phyloP scores from a whole-genome alignment of 1,140 invertebrate genomes.

The Nephila pilipes region DNA sequence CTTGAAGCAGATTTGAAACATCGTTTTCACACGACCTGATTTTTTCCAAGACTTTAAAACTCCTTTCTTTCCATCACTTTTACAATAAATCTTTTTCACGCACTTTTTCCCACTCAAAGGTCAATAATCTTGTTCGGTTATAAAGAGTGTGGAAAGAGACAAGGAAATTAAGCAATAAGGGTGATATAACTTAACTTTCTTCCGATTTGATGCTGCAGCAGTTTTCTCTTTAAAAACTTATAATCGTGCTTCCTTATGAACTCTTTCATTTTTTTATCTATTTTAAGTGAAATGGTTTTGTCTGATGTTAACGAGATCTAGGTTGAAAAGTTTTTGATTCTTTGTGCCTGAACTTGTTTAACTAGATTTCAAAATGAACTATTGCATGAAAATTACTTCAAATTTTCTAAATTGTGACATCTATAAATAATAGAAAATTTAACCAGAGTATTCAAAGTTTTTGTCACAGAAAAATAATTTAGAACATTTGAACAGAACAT shows the following conservation, averaged over 20 bases:
- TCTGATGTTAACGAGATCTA: neutral
- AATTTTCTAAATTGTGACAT: too few relatives aligned
- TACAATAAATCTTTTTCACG: neutral
- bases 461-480: too few relatives aligned
- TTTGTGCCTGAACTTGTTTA: neutral
- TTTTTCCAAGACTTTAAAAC: neutral
- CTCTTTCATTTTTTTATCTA: neutral
- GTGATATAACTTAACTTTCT: neutral
- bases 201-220: neutral
- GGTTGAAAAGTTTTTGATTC: neutral
- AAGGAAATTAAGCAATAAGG: slow-evolving; percentile 6
- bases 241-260: neutral
- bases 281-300: neutral
- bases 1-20: slow-evolving; percentile 9
- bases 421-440: too few relatives aligned
- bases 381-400: neutral
- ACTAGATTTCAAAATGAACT: neutral
- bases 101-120: neutral
- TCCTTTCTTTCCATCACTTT: slow-evolving; percentile 31
- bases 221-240: neutral
- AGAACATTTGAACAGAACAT: too few relatives aligned
- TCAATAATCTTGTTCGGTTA: neutral
- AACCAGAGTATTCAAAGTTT: too few relatives aligned
- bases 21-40: slow-evolving; percentile 31
- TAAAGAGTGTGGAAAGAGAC: neutral